phyloP scores from a whole-genome alignment of 2,888 invertebrate species.

The Lepidochitona cinerea region DNA sequence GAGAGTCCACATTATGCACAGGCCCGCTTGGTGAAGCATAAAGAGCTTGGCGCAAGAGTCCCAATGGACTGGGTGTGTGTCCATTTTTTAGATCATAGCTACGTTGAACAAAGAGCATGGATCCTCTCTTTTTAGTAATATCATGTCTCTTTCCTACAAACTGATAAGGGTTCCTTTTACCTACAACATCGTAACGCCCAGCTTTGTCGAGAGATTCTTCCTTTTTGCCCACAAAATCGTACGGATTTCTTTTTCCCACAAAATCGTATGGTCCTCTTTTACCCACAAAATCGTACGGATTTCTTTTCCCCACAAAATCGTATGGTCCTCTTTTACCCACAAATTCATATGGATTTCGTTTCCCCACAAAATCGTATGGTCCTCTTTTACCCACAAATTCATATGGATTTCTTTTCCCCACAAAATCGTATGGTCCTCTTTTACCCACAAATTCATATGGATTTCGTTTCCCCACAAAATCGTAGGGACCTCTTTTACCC shows the following conservation, averaged over 20 bases:
- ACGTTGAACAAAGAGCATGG: slow-evolving; percentile 1
- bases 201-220: not conserved
- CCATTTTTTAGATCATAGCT: not conserved
- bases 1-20: not conserved
- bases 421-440: not conserved
- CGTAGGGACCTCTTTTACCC: too few relatives aligned
- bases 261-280: slow-evolving; percentile 2
- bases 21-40: not conserved
- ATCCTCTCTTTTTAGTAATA: not conserved
- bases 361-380: slow-evolving; percentile 1
- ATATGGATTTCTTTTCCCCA: not conserved
- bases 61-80: not conserved
- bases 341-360: slow-evolving; percentile 3
- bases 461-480: too few relatives aligned
- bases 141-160: not conserved
- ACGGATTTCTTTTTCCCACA: not conserved
- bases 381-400: slow-evolving; percentile 6
- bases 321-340: not conserved
- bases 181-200: not conserved
- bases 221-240: not conserved
- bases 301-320: slow-evolving; percentile 3
- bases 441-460: slow-evolving; percentile 6
- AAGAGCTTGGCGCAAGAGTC: not conserved
- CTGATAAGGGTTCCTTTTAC: not conserved
- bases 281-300: not conserved